These are phyloP conservation scores for Drosophila triauraria DNA, from an alignment of 1,140 invertebrate genomes.

Conservation along the genomic window DNA sequence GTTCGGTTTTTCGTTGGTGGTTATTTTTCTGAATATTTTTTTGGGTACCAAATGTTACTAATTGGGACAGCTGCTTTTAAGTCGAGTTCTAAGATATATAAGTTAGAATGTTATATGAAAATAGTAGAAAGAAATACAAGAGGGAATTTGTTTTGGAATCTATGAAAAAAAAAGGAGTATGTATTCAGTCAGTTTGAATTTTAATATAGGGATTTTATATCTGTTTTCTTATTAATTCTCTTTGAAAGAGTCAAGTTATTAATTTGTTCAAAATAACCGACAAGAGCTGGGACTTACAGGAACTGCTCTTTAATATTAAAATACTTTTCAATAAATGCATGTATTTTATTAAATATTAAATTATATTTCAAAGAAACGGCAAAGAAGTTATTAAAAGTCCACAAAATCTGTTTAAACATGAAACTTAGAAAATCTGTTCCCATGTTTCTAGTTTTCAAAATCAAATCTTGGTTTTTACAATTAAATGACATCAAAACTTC, in stretches of 20 bases:
- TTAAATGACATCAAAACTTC: not conserved
- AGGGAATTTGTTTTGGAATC: not conserved
- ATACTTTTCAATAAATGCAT: too few relatives aligned
- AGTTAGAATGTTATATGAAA: not conserved
- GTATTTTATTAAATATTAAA: not conserved
- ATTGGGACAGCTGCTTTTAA: slow-evolving; percentile 31
- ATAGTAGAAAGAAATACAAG: too few relatives aligned
- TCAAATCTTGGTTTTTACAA: not conserved
- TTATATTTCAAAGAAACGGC: not conserved
- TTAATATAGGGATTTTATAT: too few relatives aligned
- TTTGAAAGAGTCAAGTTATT: too few relatives aligned
- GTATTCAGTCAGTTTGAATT: not conserved
- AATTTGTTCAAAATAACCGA: too few relatives aligned
- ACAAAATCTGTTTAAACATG: too few relatives aligned
- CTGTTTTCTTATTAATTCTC: too few relatives aligned
- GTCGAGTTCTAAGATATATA: not conserved
- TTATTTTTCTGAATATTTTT: slow-evolving; percentile 18
- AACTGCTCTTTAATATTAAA: too few relatives aligned
- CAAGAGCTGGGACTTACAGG: too few relatives aligned
- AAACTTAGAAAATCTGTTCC: not conserved
- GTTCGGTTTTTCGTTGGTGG: slow-evolving; percentile 20
- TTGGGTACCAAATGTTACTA: slow-evolving; percentile 28
- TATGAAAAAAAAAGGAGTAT: not conserved
- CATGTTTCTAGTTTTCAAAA: not conserved
- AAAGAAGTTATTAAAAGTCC: not conserved